phyloP scores from a whole-genome alignment of 1,140 invertebrate genomes.

The Grapholita molesta region DNA sequence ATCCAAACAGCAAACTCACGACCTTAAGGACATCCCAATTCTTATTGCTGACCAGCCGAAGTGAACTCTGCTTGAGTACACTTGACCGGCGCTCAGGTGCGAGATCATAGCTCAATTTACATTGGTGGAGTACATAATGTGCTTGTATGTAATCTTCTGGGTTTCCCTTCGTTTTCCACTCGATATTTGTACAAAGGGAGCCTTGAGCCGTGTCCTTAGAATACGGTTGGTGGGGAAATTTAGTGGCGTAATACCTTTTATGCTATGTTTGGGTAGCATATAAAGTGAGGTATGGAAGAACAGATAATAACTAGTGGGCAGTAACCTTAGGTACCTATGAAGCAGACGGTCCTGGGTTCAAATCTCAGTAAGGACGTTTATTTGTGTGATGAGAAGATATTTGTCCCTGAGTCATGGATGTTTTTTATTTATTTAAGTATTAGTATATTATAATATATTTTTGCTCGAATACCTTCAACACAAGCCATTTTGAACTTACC shows the following conservation, averaged over 20 bases:
- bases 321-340: too few species aligned
- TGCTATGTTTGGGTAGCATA: background rate
- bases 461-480: too few species aligned
- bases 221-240: constrained; percentile 11
- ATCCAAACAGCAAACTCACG: background rate
- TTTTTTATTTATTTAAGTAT: too few species aligned
- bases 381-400: too few species aligned
- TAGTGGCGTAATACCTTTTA: background rate
- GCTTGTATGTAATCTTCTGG: constrained; percentile 10
- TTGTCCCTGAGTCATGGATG: too few species aligned
- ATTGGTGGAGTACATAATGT: constrained; percentile 1
- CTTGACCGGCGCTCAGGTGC: background rate
- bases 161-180: constrained; percentile 12
- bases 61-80: background rate
- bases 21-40: background rate
- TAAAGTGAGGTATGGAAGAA: too few species aligned
- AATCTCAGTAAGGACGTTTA: too few species aligned
- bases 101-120: background rate
- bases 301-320: too few species aligned
- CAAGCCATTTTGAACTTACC: too few species aligned
- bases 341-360: too few species aligned
- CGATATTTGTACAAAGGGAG: constrained; percentile 9
- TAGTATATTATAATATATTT: too few species aligned
- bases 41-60: background rate
- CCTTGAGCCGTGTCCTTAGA: background rate